Evolutionary conservation across 2,888 invertebrate species (phyloP).

Genomic region (Eudasyphora cyanicolor): DNA sequence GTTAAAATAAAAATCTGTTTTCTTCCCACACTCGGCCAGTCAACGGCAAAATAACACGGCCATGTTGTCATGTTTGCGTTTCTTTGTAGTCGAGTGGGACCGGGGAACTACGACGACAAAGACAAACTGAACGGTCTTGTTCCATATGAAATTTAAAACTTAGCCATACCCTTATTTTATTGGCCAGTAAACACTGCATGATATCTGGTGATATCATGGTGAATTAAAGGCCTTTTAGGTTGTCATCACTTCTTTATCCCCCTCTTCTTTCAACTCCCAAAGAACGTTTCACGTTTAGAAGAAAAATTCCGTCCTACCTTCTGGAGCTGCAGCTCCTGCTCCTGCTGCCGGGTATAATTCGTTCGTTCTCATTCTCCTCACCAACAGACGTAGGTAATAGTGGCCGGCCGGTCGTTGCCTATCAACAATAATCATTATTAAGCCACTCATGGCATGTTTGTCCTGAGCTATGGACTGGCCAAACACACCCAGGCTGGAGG

Average conservation of each 20-base stretch:
- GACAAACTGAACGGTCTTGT: slow-evolving; percentile 3
- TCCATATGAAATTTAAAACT: slow-evolving; percentile 61
- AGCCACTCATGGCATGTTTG: slow-evolving; percentile 49
- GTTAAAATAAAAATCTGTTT: slow-evolving; percentile 62
- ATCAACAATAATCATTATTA: slow-evolving; percentile 63
- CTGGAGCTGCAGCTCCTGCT: slow-evolving; percentile 27
- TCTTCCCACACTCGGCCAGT: slow-evolving; percentile 61
- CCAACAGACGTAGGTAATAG: background rate
- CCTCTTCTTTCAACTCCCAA: background rate
- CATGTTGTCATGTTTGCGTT: slow-evolving; percentile 20
- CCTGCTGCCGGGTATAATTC: too few relatives aligned
- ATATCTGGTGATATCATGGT: slow-evolving; percentile 56
- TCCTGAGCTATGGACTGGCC: background rate
- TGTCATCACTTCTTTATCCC: slow-evolving; percentile 56
- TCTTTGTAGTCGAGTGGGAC: slow-evolving; percentile 2
- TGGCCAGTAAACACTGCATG: slow-evolving; percentile 63
- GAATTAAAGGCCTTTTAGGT: slow-evolving; percentile 58
- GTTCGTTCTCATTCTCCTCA: background rate
- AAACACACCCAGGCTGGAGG: slow-evolving; percentile 13
- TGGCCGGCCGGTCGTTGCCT: slow-evolving; percentile 39
- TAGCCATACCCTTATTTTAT: slow-evolving; percentile 58
- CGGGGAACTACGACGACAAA: too few relatives aligned
- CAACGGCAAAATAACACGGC: slow-evolving; percentile 41
- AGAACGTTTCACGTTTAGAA: background rate
- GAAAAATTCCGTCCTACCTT: background rate